A percentile compares a stretch with the other conserved stretches of the same genome.
Evolutionary conservation across 2,888 invertebrate genomes (phyloP).

Genomic region (Archips crataeganus): DNA sequence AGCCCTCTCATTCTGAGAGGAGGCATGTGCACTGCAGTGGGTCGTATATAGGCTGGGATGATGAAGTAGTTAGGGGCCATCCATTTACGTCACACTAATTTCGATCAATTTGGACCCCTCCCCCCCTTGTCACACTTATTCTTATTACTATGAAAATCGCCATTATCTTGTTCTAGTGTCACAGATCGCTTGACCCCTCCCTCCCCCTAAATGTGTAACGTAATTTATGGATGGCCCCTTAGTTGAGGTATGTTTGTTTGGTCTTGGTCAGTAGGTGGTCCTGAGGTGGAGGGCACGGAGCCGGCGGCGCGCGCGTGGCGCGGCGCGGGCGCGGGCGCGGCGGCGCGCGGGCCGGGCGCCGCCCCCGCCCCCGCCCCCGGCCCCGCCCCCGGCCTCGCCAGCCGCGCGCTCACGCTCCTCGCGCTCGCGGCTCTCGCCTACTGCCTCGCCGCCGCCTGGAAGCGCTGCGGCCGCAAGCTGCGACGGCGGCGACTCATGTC

Average conservation of each 20-base stretch:
- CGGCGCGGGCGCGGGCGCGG: slow-evolving; percentile 70
- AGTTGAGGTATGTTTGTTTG: not conserved
- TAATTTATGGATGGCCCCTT: too few relatives aligned
- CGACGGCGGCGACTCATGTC: slow-evolving; percentile 69
- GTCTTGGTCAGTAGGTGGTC: slow-evolving; percentile 64
- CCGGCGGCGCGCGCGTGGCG: slow-evolving; percentile 86
- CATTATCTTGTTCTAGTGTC: too few relatives aligned
- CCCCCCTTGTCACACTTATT: too few relatives aligned
- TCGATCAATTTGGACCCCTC: too few relatives aligned
- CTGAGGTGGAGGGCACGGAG: slow-evolving; percentile 76
- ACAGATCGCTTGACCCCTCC: too few relatives aligned
- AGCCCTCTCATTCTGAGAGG: too few relatives aligned
- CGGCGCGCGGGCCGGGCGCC: slow-evolving; percentile 44
- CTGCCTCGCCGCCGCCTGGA: slow-evolving; percentile 63
- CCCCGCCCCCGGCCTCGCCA: slow-evolving; percentile 54
- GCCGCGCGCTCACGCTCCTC: slow-evolving; percentile 59
- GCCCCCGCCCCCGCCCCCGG: slow-evolving; percentile 52
- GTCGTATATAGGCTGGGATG: too few relatives aligned
- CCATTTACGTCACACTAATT: too few relatives aligned
- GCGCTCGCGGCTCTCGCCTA: slow-evolving; percentile 61
- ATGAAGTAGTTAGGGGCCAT: too few relatives aligned
- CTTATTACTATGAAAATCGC: too few relatives aligned
- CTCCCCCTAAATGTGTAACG: too few relatives aligned
- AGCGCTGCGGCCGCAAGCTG: slow-evolving; percentile 69
- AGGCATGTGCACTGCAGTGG: too few relatives aligned